Base-by-base conservation (phyloP, 2,888 invertebrate species). In the Hydrotaea cyrtoneurina region DNA sequence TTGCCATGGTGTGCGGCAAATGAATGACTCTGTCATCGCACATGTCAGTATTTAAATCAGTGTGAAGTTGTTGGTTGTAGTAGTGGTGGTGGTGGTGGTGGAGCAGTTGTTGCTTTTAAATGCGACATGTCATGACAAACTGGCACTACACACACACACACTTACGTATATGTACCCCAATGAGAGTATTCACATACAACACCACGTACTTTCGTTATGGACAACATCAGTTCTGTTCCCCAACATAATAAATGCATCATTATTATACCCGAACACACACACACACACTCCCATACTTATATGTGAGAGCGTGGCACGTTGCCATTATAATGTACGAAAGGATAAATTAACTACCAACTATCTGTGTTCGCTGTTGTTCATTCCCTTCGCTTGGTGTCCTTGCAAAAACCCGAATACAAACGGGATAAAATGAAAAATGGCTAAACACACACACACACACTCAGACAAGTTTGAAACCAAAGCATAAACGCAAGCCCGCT, bases 231-330 rank as follows among this genome's bases (percentile, higher is more conserved):
- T 73, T 79, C 0, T n/a, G 50, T 10, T 43, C 13, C n/a, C n/a
- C 50, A 50, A 36, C 73, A 62, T 73, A 17, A 46, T 46, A 73
- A 79, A 79, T 79, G 53, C 72, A 64, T 79, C 73, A 79, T 79
- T 79, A 79, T 79, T 50, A 13, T 79, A 50, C 43, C 15, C 7
- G 15, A 3, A 10, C 3, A 31, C 3, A 4, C 31, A 31, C 7
- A 31, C 31, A 31, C 31, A 31, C 31, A 7, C 31, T 31, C 7
- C 31, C 2, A 31, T 7, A 31, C 31, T 4, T 39, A 39, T 10
- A 13, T 4, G 10, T 13, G 50, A 2, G 50, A 13, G 50, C 50
- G n/a, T 50, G 50, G 2, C 57, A 50, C 62, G 31, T 73, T 62
- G 78, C 23, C 73, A 72, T 72, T 78, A 78, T 15, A 72, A 72